Conservation (phyloP, 1,140 invertebrate species). For the Hylyphantes graminicola region DNA sequence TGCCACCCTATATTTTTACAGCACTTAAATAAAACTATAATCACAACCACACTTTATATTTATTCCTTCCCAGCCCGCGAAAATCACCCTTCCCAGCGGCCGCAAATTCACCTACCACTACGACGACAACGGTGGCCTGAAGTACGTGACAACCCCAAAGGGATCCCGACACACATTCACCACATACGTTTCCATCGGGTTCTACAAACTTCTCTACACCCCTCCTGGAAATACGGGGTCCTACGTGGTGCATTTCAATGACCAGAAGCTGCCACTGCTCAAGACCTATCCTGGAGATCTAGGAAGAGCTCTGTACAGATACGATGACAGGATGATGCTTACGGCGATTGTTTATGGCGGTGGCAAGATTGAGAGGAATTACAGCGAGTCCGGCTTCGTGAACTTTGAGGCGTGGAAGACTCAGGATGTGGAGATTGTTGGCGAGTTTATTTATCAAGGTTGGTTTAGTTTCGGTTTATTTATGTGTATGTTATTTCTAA, state of each 20-base stretch:
- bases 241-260: constrained; percentile 90
- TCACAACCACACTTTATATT: not conserved
- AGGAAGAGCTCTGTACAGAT: constrained; percentile 87
- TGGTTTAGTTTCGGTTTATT: not conserved
- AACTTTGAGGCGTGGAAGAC: constrained; percentile 68
- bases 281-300: constrained; percentile 91
- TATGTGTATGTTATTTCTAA: too few relatives aligned
- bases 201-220: constrained; percentile 91
- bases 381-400: constrained; percentile 52
- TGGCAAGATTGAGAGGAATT: constrained; percentile 62
- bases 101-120: constrained; percentile 93
- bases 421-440: constrained; percentile 79
- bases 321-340: constrained; percentile 84
- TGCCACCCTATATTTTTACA: too few relatives aligned
- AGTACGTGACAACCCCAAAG: constrained; percentile 89
- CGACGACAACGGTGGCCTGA: constrained; percentile 89
- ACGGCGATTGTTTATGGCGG: constrained; percentile 86
- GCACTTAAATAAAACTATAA: too few relatives aligned
- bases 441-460: constrained; percentile 82
- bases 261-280: constrained; percentile 86
- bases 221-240: constrained; percentile 83
- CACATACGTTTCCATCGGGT: constrained; percentile 90
- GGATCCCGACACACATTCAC: constrained; percentile 94
- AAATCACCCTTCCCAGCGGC: constrained; percentile 90
- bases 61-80: constrained; percentile 75